Conservation (phyloP, 23 tunicate genomes). For the Pegea sp. region DNA sequence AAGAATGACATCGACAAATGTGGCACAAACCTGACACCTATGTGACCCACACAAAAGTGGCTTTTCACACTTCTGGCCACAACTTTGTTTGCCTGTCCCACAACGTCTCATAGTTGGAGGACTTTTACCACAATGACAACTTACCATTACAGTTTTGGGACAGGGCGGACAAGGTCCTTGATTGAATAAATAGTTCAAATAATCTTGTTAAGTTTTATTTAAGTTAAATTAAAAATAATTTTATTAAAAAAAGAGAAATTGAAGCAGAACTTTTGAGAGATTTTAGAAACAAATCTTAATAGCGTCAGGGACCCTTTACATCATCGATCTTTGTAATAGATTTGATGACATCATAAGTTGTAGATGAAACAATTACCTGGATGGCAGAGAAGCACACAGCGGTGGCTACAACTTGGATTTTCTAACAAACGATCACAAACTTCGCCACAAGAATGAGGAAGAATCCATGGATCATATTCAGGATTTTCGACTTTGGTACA, state of each 20-base stretch:
- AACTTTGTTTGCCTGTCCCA: constrained; percentile 53
- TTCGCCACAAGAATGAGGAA: constrained; percentile 78
- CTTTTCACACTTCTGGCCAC: constrained; percentile 36
- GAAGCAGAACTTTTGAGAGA: neutral
- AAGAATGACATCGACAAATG: neutral
- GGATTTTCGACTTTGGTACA: constrained; percentile 55
- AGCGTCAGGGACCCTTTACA: no score
- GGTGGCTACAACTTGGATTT: constrained; percentile 52
- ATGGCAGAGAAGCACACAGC: constrained; percentile 75
- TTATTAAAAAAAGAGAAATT: neutral
- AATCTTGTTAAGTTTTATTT: neutral
- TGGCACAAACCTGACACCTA: constrained; percentile 27
- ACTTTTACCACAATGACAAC: constrained; percentile 37
- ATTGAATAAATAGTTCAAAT: neutral
- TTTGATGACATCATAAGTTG: neutral
- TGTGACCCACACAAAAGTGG: constrained; percentile 37
- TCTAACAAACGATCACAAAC: constrained; percentile 23
- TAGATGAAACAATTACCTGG: constrained; percentile 34
- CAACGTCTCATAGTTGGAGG: constrained; percentile 28
- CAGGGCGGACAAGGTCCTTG: constrained; percentile 95
- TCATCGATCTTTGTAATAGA: neutral
- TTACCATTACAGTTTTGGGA: constrained; percentile 41
- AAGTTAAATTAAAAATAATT: no score
- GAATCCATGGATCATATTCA: constrained; percentile 46
- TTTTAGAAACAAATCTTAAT: no score